Conservation (phyloP, 2,113 vertebrate genomes). For the Clarias batrachus region DNA sequence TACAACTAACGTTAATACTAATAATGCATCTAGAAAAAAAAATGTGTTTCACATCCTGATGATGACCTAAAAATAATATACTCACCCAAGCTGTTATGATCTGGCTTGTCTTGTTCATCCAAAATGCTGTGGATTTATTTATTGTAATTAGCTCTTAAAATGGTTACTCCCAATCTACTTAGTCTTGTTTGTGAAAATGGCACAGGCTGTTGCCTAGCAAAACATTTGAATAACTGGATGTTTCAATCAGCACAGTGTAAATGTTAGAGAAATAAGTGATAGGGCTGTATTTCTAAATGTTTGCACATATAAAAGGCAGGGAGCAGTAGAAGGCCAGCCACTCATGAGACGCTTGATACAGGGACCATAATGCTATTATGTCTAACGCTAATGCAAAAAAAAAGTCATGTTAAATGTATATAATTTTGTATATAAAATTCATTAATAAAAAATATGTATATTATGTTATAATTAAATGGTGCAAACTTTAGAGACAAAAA, state of each 20-base stretch:
- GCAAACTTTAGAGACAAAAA: not conserved
- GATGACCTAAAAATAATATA: not conserved
- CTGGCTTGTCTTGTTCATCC: not conserved
- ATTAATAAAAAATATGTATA: too few species aligned
- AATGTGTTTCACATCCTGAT: not conserved
- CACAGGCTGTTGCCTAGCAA: constrained; percentile 40
- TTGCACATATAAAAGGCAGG: constrained; percentile 61
- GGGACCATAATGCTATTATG: constrained; percentile 10
- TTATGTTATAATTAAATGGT: too few species aligned
- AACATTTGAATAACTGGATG: constrained; percentile 44
- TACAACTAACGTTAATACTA: not conserved
- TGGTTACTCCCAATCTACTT: not conserved
- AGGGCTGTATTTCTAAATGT: constrained; percentile 43
- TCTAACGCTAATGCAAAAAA: not conserved
- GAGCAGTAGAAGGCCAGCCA: constrained; percentile 3
- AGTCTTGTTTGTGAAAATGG: constrained; percentile 45
- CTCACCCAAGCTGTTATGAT: not conserved
- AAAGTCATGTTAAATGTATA: not conserved
- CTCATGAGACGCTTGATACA: constrained; percentile 41
- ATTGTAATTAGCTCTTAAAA: not conserved
- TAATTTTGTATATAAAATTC: too few species aligned
- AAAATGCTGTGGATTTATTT: constrained; percentile 7
- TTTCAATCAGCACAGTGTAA: constrained; percentile 49
- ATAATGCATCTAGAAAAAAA: not conserved
- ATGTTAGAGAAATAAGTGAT: constrained; percentile 35